phyloP scores from a whole-genome alignment of 2,113 vertebrate genomes.

The Ailuropoda melanoleuca region DNA sequence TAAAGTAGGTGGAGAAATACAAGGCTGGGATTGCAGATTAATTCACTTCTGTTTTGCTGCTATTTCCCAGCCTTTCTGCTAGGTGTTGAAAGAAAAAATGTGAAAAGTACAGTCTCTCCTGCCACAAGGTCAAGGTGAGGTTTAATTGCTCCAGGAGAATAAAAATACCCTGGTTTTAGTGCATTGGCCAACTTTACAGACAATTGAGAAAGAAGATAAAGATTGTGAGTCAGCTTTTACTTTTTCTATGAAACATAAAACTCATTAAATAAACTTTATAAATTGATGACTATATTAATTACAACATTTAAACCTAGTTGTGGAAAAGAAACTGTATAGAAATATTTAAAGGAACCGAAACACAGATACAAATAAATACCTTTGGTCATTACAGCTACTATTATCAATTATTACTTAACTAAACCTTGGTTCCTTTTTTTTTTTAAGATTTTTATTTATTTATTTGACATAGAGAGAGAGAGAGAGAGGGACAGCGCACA shows the following conservation, averaged over 20 bases:
- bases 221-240: neutral
- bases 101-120: neutral
- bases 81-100: neutral
- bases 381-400: neutral
- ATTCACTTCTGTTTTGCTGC: neutral
- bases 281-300: neutral
- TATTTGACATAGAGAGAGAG: neutral
- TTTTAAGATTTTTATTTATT: neutral
- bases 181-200: neutral
- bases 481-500: no score
- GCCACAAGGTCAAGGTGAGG: neutral
- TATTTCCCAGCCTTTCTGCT: neutral
- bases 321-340: slow-evolving; percentile 14
- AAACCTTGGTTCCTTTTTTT: neutral
- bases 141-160: neutral
- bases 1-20: neutral
- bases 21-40: neutral
- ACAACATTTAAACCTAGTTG: neutral
- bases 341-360: neutral
- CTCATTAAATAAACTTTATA: neutral
- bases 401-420: neutral
- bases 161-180: neutral
- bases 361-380: neutral
- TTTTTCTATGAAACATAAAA: slow-evolving; percentile 39
- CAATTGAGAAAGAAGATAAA: neutral